These are phyloP conservation scores for Xestia xanthographa DNA, from an alignment of 2,888 invertebrate genomes.

Conservation along the genomic window DNA sequence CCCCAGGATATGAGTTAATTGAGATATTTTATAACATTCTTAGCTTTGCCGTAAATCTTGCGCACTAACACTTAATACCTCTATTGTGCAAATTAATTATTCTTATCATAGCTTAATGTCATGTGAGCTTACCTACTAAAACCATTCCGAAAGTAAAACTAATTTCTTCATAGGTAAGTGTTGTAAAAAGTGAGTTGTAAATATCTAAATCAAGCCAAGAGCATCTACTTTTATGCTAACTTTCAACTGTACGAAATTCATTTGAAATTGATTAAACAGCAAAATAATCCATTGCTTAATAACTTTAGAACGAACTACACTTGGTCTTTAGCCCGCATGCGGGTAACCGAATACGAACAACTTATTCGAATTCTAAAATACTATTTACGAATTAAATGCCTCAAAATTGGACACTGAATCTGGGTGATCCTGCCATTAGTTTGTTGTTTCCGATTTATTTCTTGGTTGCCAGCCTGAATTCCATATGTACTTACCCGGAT, in stretches of 20 bases:
- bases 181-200: not conserved
- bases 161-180: not conserved
- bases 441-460: not conserved
- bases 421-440: not conserved
- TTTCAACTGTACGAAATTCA: not conserved
- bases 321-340: conserved; percentile 7
- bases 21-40: not conserved
- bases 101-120: conserved; percentile 12
- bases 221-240: not conserved
- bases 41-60: not conserved
- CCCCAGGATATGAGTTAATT: not conserved
- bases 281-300: conserved; percentile 5
- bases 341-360: not conserved
- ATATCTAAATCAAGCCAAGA: not conserved
- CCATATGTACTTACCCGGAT: not conserved
- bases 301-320: not conserved
- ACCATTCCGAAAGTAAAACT: not conserved
- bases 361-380: not conserved
- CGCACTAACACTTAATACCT: not conserved
- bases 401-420: not conserved
- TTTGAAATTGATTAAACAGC: not conserved
- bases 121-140: conserved; percentile 9
- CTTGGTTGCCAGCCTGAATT: not conserved
- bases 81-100: not conserved
- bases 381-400: not conserved